phyloP scores from a whole-genome alignment of 1,140 invertebrate genomes.

The Drosophila lini region DNA sequence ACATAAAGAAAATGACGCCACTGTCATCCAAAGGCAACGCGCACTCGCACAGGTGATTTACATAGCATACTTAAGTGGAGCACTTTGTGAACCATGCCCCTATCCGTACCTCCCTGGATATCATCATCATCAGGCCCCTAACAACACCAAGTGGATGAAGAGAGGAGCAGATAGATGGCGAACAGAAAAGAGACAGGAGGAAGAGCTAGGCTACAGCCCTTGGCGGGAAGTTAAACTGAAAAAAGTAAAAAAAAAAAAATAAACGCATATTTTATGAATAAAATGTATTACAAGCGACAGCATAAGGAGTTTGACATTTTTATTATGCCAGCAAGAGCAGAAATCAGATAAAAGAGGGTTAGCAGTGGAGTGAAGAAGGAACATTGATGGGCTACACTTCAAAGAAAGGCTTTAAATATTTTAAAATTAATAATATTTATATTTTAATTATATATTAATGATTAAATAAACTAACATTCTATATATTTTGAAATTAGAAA shows the following conservation, averaged over 20 bases:
- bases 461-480: neutral
- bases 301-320: slow-evolving; percentile 81
- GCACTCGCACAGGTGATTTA: slow-evolving; percentile 75
- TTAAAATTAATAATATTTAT: neutral
- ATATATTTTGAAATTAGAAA: too few relatives aligned
- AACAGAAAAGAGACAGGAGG: neutral
- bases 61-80: slow-evolving; percentile 83
- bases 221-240: slow-evolving; percentile 8
- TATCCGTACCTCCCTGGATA: slow-evolving; percentile 38
- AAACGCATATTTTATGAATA: slow-evolving; percentile 71
- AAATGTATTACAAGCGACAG: slow-evolving; percentile 79
- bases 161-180: slow-evolving; percentile 48
- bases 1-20: slow-evolving; percentile 77
- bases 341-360: slow-evolving; percentile 41
- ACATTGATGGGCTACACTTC: slow-evolving; percentile 30
- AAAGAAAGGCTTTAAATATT: neutral
- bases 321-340: slow-evolving; percentile 61
- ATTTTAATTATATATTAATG: neutral
- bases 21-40: slow-evolving; percentile 34
- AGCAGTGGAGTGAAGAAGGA: neutral
- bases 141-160: slow-evolving; percentile 45
- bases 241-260: slow-evolving; percentile 47
- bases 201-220: slow-evolving; percentile 22
- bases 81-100: slow-evolving; percentile 66
- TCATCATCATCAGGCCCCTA: slow-evolving; percentile 64